A percentile compares a stretch with the other conserved stretches of the same genome.
Evolutionary conservation across 1,140 invertebrate genomes (phyloP).

Genomic region (Drosophila leontia): DNA sequence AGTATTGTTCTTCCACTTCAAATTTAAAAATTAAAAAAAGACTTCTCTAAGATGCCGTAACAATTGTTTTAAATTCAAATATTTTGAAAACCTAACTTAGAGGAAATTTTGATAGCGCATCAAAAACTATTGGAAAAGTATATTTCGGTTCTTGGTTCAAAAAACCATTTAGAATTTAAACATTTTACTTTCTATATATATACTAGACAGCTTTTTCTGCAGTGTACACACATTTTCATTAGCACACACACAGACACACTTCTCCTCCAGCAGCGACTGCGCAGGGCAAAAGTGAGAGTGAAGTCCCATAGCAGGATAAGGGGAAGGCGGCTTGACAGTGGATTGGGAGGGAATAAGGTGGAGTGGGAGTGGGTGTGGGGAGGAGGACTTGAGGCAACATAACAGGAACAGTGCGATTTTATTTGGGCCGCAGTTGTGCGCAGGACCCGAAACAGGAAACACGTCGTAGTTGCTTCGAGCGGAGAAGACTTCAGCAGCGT

Average conservation of each 20-base stretch:
- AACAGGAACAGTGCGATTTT: constrained; percentile 4
- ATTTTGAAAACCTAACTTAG: too few relatives aligned
- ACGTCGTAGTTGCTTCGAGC: constrained; percentile 51
- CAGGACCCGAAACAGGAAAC: constrained; percentile 63
- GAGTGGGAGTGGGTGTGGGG: constrained; percentile 1
- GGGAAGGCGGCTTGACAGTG: neutral
- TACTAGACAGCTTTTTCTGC: neutral
- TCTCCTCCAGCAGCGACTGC: constrained; percentile 43
- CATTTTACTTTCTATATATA: neutral
- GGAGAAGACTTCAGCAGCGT: constrained; percentile 38
- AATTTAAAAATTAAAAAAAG: too few relatives aligned
- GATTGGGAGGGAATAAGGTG: neutral
- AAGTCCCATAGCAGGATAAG: constrained; percentile 22
- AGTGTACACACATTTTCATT: constrained; percentile 15
- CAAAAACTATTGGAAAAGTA: too few relatives aligned
- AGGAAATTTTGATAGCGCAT: too few relatives aligned
- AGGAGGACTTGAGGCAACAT: constrained; percentile 13
- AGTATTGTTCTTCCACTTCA: too few relatives aligned
- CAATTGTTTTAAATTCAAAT: too few relatives aligned
- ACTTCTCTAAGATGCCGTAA: too few relatives aligned
- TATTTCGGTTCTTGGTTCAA: too few relatives aligned
- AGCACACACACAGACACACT: neutral
- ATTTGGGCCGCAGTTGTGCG: constrained; percentile 67
- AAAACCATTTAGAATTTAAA: neutral
- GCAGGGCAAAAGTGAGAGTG: constrained; percentile 67